Evolutionary conservation across 2,797 vertebrate species (phyloP).

Genomic region (Megalops cyprinoides): DNA sequence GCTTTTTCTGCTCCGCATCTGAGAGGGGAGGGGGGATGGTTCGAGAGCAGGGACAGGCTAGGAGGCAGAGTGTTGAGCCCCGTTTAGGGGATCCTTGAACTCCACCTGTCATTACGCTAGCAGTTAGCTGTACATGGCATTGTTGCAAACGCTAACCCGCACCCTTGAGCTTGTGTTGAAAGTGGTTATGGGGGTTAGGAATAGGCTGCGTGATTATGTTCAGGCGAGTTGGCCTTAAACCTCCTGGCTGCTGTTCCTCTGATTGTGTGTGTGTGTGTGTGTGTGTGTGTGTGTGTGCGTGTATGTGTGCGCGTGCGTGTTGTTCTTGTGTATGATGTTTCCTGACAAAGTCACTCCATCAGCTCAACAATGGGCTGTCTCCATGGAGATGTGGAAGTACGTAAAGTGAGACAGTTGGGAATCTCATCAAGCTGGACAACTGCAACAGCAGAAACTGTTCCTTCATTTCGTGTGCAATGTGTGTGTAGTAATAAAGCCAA

Average conservation of each 20-base stretch:
- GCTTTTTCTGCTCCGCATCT: not conserved
- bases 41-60: not conserved
- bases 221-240: too few species aligned
- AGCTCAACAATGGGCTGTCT: constrained; percentile 22
- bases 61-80: not conserved
- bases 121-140: too few species aligned
- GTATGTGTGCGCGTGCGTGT: not conserved
- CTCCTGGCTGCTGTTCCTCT: too few species aligned
- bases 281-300: not conserved
- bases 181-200: not conserved
- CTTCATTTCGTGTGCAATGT: not conserved
- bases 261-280: not conserved
- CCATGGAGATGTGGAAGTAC: constrained; percentile 2
- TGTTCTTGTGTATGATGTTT: not conserved
- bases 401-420: constrained; percentile 1
- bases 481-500: too few species aligned
- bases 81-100: not conserved
- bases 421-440: not conserved
- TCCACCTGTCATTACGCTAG: too few species aligned
- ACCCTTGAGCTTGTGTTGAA: not conserved
- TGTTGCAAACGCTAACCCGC: not conserved
- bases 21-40: not conserved
- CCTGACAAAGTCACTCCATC: not conserved
- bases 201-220: too few species aligned
- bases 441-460: not conserved